These are phyloP conservation scores for Morpho deidamia DNA, from an alignment of 2,888 invertebrate genomes.

Conservation along the genomic window DNA sequence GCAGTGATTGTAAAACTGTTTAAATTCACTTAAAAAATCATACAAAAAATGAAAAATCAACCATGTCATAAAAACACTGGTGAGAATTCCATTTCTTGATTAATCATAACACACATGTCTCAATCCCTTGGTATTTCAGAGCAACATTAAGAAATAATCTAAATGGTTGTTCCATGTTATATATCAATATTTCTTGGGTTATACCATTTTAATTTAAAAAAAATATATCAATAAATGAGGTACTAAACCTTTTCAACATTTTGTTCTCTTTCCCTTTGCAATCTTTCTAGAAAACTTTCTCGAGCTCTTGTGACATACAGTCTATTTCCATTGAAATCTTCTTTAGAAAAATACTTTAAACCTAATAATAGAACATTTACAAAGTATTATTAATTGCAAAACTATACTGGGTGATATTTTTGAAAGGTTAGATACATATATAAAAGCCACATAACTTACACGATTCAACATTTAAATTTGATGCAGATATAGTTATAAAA, in stretches of 20 bases:
- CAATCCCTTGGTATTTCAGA: too few relatives aligned
- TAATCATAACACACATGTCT: too few relatives aligned
- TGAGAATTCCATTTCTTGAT: too few relatives aligned
- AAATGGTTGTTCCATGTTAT: too few relatives aligned
- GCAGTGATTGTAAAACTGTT: too few relatives aligned
- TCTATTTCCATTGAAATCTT: constrained; percentile 74
- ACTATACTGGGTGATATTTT: not conserved
- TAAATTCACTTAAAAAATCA: too few relatives aligned
- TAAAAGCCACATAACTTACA: constrained; percentile 63
- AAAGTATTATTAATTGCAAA: not conserved
- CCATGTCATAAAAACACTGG: too few relatives aligned
- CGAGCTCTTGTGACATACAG: constrained; percentile 82
- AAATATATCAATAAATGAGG: too few relatives aligned
- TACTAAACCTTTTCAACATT: constrained; percentile 7
- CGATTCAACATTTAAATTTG: constrained; percentile 61
- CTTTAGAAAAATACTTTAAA: constrained; percentile 68
- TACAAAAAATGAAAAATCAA: too few relatives aligned
- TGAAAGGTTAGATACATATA: not conserved
- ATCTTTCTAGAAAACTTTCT: constrained; percentile 83
- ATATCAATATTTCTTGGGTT: too few relatives aligned
- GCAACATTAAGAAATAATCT: too few relatives aligned
- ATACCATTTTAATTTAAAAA: too few relatives aligned
- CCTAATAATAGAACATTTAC: constrained; percentile 44
- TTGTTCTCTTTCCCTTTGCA: constrained; percentile 81
- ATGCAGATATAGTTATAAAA: constrained; percentile 79